Evolutionary conservation across 2,888 invertebrate species (phyloP), one percentile per base, ranked within the genome.

Genomic region (Standfussiana lucernea): DNA sequence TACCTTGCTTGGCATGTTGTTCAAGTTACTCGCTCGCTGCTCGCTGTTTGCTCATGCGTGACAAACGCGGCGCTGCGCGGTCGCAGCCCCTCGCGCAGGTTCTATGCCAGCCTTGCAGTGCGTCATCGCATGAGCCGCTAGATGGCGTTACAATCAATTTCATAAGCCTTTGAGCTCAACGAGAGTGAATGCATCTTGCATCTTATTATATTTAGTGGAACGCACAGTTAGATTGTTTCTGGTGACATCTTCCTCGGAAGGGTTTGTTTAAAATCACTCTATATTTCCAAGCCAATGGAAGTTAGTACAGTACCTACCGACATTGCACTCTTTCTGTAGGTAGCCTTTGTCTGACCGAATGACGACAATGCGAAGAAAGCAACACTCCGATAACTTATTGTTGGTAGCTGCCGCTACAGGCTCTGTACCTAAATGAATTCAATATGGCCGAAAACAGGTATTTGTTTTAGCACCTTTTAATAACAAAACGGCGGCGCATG

Each of bases 11-110:
- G 90, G 90, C 90, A 89, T 91, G 91, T 93, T 92, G 90, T 90
- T 91, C 90, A 91, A 91, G 90, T 90, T 88, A 90, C 89, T 92
- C 88, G 91, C 74, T 93, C 89, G 90, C 76, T 91, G 90, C 70
- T 93, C 88, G 90, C 76, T 92, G 91, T 88, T 91, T 90, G 91
- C 89, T 91, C 91, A 90, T 92, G 93, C 92, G 90, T 90, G 88
- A 79, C 85, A 88, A 89, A 89, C 87, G 88, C 88, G 85, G 85
- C 88, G 83, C 86, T 73, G 87, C 85, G 89, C 84, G 85, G 76
- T 80, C 88, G 87, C 85, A 86, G 88, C 79, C 82, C 78, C 80
- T 62, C 80, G 72, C 85, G 85, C 84, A 90, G 90, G 89, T 84
- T 90, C 84, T 89, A 85, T 71, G 77, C 75, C 75, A 87, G 81